These are phyloP conservation scores for Thomomys bottae DNA, from an alignment of 2,113 vertebrate species.

Conservation along the genomic window DNA sequence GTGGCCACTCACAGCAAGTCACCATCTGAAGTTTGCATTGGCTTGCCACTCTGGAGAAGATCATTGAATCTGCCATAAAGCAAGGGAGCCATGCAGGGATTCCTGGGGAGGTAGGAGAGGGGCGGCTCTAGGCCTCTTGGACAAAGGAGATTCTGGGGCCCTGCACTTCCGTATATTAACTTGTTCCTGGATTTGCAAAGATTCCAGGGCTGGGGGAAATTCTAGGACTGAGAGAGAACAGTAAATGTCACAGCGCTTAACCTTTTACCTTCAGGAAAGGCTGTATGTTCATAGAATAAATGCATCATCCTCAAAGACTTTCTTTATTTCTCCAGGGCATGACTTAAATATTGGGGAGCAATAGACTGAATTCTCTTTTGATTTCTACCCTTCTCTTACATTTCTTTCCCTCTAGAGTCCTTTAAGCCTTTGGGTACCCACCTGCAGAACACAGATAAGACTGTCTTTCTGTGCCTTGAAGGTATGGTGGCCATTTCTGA, in stretches of 20 bases:
- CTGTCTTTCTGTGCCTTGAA: neutral
- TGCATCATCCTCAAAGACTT: constrained; percentile 20
- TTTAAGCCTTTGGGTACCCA: neutral
- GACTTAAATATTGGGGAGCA: neutral
- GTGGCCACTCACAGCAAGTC: constrained; percentile 37
- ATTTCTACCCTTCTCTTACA: neutral
- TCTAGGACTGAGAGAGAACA: neutral
- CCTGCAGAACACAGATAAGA: constrained; percentile 37
- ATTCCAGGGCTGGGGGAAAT: neutral
- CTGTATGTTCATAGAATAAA: constrained; percentile 6
- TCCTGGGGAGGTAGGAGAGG: no score
- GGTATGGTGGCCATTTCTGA: neutral
- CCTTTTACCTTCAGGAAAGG: constrained; percentile 30
- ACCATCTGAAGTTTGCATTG: neutral
- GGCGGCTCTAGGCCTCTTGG: no score
- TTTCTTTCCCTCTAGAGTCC: neutral
- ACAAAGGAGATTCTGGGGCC: neutral
- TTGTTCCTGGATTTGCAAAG: neutral
- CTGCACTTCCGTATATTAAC: neutral
- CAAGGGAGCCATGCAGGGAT: neutral
- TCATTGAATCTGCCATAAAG: neutral
- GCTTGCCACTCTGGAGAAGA: constrained; percentile 24
- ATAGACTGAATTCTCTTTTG: neutral
- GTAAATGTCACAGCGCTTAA: neutral
- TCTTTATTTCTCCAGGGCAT: constrained; percentile 1